phyloP scores from a whole-genome alignment of 2,888 invertebrate genomes.

The Drosophila falleni region DNA sequence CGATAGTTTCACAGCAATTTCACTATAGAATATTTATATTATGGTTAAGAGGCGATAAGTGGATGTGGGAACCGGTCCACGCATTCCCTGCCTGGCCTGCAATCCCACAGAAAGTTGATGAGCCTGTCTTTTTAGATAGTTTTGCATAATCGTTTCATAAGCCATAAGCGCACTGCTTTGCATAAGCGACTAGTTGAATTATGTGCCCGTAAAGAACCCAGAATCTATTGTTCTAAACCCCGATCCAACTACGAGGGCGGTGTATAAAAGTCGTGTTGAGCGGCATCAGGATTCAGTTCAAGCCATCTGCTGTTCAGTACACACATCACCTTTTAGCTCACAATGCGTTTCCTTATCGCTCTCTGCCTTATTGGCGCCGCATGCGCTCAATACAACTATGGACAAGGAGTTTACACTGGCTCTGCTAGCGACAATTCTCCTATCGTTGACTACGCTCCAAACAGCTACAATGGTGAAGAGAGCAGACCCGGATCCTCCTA shows the following conservation, averaged over 20 bases:
- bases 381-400: conserved; percentile 79
- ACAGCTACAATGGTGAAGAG: conserved; percentile 38
- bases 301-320: conserved; percentile 59
- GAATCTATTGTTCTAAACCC: conserved; percentile 60
- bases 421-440: conserved; percentile 55
- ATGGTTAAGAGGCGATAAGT: conserved; percentile 27
- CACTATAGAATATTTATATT: conserved; percentile 26
- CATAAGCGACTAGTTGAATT: conserved; percentile 74
- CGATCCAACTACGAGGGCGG: conserved; percentile 36
- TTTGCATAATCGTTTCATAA: conserved; percentile 79
- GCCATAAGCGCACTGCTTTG: conserved; percentile 76
- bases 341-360: conserved; percentile 70
- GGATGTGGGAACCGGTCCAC: conserved; percentile 66
- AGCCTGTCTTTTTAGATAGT: conserved; percentile 66
- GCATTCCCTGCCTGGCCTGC: conserved; percentile 59
- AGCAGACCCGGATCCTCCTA: conserved; percentile 45
- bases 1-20: conserved; percentile 63
- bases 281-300: conserved; percentile 74
- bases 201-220: conserved; percentile 63
- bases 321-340: conserved; percentile 29
- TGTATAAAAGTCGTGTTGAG: conserved; percentile 65
- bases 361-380: conserved; percentile 75
- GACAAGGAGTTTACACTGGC: conserved; percentile 51
- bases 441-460: conserved; percentile 27
- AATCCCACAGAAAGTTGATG: conserved; percentile 55